phyloP scores from a whole-genome alignment of 1,140 invertebrate species.

The Plutomurus gul region DNA sequence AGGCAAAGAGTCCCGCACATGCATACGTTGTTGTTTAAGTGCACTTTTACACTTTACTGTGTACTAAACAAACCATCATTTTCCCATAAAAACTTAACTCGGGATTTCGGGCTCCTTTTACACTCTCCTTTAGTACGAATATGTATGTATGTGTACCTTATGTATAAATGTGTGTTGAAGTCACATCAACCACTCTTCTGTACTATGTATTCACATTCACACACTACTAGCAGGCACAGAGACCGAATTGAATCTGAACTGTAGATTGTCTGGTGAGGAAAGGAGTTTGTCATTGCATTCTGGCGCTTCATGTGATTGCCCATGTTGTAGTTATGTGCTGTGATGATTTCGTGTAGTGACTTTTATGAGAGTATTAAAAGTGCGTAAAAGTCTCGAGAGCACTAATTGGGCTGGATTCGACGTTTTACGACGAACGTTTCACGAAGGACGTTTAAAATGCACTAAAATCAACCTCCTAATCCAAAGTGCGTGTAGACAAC shows the following conservation, averaged over 20 bases:
- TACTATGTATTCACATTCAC: neutral
- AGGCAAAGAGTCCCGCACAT: constrained; percentile 16
- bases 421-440: neutral
- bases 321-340: constrained; percentile 9
- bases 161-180: neutral
- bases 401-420: constrained; percentile 17
- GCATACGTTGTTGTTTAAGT: constrained; percentile 27
- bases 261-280: neutral
- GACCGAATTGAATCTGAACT: neutral
- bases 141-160: neutral
- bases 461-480: neutral
- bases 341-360: constrained; percentile 5
- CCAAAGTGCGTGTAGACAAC: neutral
- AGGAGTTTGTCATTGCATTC: constrained; percentile 28
- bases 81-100: constrained; percentile 29
- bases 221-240: too few relatives aligned
- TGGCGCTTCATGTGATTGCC: neutral
- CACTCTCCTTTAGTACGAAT: neutral
- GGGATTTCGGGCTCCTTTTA: constrained; percentile 5
- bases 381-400: constrained; percentile 11
- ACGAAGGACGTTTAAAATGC: neutral
- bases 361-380: constrained; percentile 16
- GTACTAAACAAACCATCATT: constrained; percentile 29
- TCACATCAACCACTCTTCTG: neutral
- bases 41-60: constrained; percentile 29